Evolutionary conservation across 2,113 vertebrate genomes (phyloP), one percentile per base, ranked within the genome.

Genomic region (Aviceda subcristata): DNA sequence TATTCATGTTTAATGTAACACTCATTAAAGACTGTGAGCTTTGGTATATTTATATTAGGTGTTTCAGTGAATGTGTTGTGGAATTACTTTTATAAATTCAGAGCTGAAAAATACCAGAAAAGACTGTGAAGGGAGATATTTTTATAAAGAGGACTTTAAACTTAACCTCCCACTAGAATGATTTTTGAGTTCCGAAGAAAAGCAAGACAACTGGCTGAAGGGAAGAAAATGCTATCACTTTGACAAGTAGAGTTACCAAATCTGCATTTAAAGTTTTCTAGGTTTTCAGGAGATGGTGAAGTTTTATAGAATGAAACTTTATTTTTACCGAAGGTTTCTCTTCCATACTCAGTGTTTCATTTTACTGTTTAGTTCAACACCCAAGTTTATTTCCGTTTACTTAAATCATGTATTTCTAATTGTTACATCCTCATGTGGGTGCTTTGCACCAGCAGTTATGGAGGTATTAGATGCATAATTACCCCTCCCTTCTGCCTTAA

Each of bases 11-110:
- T 67, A 34, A 80, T 29, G 27, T 53, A 91, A 56, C 39, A 53
- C 51, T 92, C 62, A 32, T 85, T 95, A 90, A 85, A 80, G 51
- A 89, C 84, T 89, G 48, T 74, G 92, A 84, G 81, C 80, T 96
- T 93, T 64, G 80, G 57, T 85, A 41, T 95, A 96, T 97, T 98
- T 98, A 93, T 97, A 92, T 97, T 97, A 97, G 89, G 86, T 95
- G 93, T 96, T 96, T 94, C 77, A 91, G 92, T 78, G 67, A 97
- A 85, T 91, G 87, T 96, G 96, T 97, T 94, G 93, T 94, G 96
- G 96, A 97, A 96, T 97, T 93, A 96, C 94, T 97, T 98, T 98
- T 97, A 94, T 95, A 97, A 97, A 97, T 97, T 75, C 59, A 88
- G 75, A 88, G 72, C 74, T 95, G 83, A 96, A 59, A 97, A 97